Conservation (phyloP, 2,797 vertebrate species). For the Sternotherus odoratus region DNA sequence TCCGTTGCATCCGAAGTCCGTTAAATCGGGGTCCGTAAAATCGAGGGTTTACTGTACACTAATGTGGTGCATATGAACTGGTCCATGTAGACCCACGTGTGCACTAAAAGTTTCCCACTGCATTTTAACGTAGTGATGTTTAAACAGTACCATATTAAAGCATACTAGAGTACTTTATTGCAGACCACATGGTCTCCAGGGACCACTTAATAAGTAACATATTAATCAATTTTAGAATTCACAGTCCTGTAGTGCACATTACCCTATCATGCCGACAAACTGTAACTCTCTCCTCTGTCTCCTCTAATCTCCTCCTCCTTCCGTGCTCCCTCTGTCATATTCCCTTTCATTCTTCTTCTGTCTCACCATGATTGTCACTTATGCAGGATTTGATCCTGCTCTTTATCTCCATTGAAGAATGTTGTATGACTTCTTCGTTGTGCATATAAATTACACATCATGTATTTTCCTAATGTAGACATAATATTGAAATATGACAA, state of each 20-base stretch:
- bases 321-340: rapidly evolving
- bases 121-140: neutral
- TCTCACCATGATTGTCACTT: neutral
- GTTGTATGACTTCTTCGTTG: neutral
- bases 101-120: neutral
- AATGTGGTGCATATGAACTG: neutral
- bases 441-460: neutral
- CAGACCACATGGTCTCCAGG: neutral
- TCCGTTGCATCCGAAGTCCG: no score
- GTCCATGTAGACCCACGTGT: neutral
- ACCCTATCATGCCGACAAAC: neutral
- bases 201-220: neutral
- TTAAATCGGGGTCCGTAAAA: no score
- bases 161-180: neutral
- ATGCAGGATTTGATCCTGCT: neutral
- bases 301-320: neutral
- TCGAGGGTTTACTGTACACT: no score
- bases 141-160: neutral
- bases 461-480: neutral
- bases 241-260: neutral
- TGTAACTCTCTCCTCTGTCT: neutral
- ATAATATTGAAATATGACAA: neutral
- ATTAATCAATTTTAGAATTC: neutral
- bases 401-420: neutral
- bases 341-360: neutral